These are phyloP conservation scores for Myrmophylax atrothorax DNA, from an alignment of 2,113 vertebrate species.

Conservation along the genomic window DNA sequence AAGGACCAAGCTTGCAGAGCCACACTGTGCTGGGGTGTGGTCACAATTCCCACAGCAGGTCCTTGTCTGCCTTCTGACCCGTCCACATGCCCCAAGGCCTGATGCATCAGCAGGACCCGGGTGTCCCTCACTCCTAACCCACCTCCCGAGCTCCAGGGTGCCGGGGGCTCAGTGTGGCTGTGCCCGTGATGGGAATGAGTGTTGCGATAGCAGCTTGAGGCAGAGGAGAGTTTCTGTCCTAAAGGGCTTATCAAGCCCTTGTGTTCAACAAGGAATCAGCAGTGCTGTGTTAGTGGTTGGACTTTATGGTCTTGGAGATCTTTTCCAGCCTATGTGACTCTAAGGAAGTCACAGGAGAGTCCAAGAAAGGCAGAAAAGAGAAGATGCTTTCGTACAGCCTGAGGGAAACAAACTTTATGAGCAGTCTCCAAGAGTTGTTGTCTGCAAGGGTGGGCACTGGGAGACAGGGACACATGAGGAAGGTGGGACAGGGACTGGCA, in stretches of 20 bases:
- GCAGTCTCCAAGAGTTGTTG: background rate
- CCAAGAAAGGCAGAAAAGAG: background rate
- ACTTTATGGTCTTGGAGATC: background rate
- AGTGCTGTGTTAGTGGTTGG: background rate
- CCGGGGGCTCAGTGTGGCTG: background rate
- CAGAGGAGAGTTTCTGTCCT: background rate
- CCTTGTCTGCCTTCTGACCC: background rate
- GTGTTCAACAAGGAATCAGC: background rate
- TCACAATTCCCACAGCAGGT: background rate
- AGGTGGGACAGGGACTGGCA: background rate
- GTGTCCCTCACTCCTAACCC: background rate
- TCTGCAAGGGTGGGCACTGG: background rate
- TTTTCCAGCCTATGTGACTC: background rate
- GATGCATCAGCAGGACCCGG: background rate
- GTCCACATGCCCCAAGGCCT: fast-evolving
- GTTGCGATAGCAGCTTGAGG: background rate
- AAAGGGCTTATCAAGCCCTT: background rate
- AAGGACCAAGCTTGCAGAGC: background rate
- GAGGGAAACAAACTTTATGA: fast-evolving
- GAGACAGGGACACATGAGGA: fast-evolving
- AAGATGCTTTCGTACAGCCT: background rate
- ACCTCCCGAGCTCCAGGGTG: background rate
- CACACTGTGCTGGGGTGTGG: background rate
- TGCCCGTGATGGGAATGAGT: fast-evolving
- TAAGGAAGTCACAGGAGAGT: background rate